Percentiles rank a stretch among this genome's conserved stretches.
These are phyloP conservation scores for Margarornis squamiger DNA, from an alignment of 2,797 vertebrate genomes.

Conservation along the genomic window DNA sequence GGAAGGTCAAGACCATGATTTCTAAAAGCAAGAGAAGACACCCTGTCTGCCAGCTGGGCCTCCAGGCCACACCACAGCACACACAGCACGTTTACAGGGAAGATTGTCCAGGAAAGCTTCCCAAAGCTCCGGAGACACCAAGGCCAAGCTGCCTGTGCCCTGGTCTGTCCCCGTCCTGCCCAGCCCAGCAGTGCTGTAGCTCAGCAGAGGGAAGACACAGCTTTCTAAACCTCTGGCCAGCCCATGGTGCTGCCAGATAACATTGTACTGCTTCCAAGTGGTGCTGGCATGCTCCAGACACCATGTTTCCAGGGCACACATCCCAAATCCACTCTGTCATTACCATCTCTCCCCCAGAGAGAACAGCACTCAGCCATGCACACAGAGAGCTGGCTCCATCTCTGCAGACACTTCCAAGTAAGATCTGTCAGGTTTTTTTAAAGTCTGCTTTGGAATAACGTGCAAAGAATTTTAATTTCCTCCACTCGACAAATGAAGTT, in stretches of 20 bases:
- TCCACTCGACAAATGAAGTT: background rate
- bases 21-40: background rate
- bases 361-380: background rate
- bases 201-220: background rate
- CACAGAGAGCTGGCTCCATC: background rate
- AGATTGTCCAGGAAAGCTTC: background rate
- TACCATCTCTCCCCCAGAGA: background rate
- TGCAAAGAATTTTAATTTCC: background rate
- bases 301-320: background rate
- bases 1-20: background rate
- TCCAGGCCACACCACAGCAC: background rate
- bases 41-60: background rate
- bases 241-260: background rate
- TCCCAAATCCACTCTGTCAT: background rate
- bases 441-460: background rate
- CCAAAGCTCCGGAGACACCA: background rate
- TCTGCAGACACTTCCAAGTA: background rate
- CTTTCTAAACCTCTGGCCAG: background rate
- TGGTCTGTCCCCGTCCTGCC: background rate
- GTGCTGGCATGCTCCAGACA: background rate
- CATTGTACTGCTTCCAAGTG: background rate
- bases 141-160: background rate
- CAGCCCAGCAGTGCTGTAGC: background rate
- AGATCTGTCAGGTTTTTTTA: background rate
- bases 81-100: accelerated